Evolutionary conservation across 1,140 invertebrate species (phyloP), one percentile per base, ranked within the genome.

Genomic region (Oncopeltus fasciatus): DNA sequence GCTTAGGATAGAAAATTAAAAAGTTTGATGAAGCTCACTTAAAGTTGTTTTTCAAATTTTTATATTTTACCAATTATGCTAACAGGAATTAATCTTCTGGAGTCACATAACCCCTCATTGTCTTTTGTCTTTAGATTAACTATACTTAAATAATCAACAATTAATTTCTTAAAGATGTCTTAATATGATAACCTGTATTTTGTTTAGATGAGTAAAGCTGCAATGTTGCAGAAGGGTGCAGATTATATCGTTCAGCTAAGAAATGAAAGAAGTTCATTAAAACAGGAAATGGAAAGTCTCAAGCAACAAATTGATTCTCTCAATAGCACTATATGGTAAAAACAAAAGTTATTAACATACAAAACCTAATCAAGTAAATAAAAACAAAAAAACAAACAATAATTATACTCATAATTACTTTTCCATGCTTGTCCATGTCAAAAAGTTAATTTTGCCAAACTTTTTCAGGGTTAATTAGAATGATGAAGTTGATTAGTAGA

Each of bases 201-300:
- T 46, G 29, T 75, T 73, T 68, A 85, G 84, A 78, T 91, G 64
- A 91, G 88, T 75, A 98, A 98, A 78, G 95, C 95, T 24, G 90
- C 92, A 0, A 94, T 97, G 90, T 74, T 98, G 46, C 92, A 96
- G 69, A 96, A 96, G 75, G 92, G 92, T 66, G 95, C 91, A 4
- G 94, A 98, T 70, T 95, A 96, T 71, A 95, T 97, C 66, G 84
- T 87, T 66, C 89, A 94, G 68, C 75, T 98, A 64, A 87, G 90
- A 68, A 73, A 80, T 18, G 94, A 97, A 72, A 78, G 93, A 65
- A 82, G 83, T 69, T 84, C 90, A 68, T 82, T 96, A 59, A 87
- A 91, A 69, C 87, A 93, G 63, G 93, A 96, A 75, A 92, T 92
- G 77, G 89, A 93, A 66, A 83, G 78, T 65, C 75, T 97, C 62